A percentile compares a stretch with the other conserved stretches of the same genome.
Conservation (phyloP, 2,888 invertebrate species). For the Nasonovia ribisnigri region DNA sequence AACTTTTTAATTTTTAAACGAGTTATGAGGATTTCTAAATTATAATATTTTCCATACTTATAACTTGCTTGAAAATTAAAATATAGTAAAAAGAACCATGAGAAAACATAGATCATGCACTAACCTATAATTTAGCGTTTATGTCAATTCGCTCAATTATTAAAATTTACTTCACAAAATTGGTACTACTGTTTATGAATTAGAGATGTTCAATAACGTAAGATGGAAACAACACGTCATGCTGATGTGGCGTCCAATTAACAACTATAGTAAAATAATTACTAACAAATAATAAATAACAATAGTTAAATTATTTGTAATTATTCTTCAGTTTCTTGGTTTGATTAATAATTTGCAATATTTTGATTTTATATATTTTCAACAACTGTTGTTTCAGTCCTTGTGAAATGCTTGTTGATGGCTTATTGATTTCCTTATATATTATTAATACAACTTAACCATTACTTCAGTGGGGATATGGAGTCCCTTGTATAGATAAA, state of each 20-base stretch:
- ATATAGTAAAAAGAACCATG: background rate
- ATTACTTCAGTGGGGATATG: background rate
- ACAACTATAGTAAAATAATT: no score
- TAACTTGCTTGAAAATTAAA: no score
- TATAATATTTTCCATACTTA: background rate
- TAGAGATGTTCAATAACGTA: no score
- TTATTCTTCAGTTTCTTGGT: background rate
- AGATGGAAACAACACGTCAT: no score
- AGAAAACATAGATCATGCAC: background rate
- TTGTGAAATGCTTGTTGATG: background rate
- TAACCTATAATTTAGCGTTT: no score
- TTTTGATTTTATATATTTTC: background rate
- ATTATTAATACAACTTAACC: background rate
- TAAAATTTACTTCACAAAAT: background rate
- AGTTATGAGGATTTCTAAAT: background rate
- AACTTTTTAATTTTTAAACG: background rate
- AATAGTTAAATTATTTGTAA: background rate
- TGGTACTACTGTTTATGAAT: no score
- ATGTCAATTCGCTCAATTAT: no score
- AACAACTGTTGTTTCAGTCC: background rate
- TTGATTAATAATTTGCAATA: background rate
- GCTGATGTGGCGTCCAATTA: no score
- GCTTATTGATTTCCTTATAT: background rate
- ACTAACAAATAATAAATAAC: no score
- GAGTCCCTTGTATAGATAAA: background rate